A percentile compares a stretch with the other conserved stretches of the same genome.
Conservation (phyloP, 2,113 vertebrate genomes). For the Pelecanus crispus region DNA sequence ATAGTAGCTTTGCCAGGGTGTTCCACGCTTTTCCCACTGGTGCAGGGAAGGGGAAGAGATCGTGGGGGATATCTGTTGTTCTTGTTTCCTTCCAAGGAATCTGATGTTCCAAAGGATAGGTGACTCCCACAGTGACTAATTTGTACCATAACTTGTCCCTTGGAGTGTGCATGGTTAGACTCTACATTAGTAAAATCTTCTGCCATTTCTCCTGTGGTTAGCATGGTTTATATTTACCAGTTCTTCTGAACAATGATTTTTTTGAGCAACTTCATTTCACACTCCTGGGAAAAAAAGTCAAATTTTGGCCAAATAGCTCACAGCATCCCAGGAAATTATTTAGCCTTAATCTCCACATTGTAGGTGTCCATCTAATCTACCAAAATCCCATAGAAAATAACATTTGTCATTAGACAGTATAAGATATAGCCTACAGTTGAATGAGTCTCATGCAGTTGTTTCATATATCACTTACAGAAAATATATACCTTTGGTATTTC, state of each 20-base stretch:
- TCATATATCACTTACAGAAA: neutral
- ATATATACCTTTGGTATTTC: neutral
- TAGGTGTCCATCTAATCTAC: neutral
- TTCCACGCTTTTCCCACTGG: neutral
- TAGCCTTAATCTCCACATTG: neutral
- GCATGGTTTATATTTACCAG: neutral
- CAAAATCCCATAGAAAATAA: neutral
- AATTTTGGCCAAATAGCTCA: neutral
- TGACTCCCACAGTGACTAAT: neutral
- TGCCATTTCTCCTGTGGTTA: neutral
- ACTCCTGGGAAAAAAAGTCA: no score
- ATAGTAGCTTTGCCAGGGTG: neutral
- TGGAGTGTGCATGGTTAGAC: neutral
- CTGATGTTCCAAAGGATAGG: neutral
- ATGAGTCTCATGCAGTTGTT: neutral
- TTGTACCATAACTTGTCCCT: neutral
- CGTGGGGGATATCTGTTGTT: neutral
- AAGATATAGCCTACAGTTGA: neutral
- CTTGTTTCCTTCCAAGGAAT: neutral
- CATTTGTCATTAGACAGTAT: no score
- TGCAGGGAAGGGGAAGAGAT: neutral
- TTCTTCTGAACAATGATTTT: neutral
- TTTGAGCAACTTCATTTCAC: neutral
- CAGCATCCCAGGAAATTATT: neutral
- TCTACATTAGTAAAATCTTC: neutral